Evolutionary conservation across 1,140 invertebrate genomes (phyloP).

Genomic region (Alviniconcha marisindica): DNA sequence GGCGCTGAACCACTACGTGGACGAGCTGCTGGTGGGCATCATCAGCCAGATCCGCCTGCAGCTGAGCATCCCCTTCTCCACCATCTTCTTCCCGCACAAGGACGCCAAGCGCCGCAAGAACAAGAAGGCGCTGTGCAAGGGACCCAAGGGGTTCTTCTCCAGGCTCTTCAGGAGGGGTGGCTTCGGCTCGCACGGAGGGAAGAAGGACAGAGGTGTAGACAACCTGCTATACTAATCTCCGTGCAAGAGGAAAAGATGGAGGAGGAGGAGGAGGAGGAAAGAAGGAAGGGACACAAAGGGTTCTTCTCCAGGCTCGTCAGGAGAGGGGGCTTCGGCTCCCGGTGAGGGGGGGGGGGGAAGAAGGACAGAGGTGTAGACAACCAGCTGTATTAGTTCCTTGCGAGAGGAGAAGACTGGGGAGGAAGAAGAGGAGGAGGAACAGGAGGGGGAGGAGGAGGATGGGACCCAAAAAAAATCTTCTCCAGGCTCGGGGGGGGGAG

Average conservation of each 20-base stretch:
- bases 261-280: too few species aligned
- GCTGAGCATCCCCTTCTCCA: constrained; percentile 49
- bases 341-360: too few species aligned
- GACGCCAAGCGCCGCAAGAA: constrained; percentile 37
- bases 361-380: background rate
- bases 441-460: too few species aligned
- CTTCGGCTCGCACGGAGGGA: background rate
- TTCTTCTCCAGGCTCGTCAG: constrained; percentile 50
- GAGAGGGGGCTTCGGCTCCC: background rate
- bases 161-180: constrained; percentile 44
- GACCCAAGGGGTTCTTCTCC: constrained; percentile 43
- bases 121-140: constrained; percentile 32
- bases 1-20: constrained; percentile 87
- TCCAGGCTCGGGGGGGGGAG: too few species aligned
- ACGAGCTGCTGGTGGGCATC: constrained; percentile 87
- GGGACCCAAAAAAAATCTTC: constrained; percentile 36
- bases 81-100: constrained; percentile 45
- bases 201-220: constrained; percentile 32
- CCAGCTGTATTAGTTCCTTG: background rate
- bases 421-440: too few species aligned
- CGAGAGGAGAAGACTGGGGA: background rate
- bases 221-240: constrained; percentile 28
- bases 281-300: constrained; percentile 36
- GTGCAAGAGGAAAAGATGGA: too few species aligned
- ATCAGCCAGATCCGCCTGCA: constrained; percentile 78